These are phyloP conservation scores for Chromoteleia sp. DNA, from an alignment of 2,888 invertebrate genomes.

Conservation along the genomic window DNA sequence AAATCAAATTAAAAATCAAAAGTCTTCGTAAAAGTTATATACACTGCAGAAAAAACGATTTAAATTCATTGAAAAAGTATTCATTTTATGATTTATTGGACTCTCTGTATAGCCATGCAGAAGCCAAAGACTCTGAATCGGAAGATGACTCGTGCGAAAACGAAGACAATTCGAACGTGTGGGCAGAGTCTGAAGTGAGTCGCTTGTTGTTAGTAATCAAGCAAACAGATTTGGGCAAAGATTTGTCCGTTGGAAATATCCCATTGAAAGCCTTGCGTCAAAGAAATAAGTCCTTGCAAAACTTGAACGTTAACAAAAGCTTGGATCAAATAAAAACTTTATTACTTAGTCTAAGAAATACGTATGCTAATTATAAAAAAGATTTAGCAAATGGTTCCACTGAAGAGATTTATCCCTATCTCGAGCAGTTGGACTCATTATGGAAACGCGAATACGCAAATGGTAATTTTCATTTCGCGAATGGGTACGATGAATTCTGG, in stretches of 20 bases:
- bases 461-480: constrained; percentile 55
- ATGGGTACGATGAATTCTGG: constrained; percentile 72
- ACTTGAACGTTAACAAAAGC: constrained; percentile 66
- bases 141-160: constrained; percentile 33
- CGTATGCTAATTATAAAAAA: constrained; percentile 71
- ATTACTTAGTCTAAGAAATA: constrained; percentile 69
- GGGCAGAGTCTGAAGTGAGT: constrained; percentile 72
- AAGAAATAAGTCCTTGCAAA: constrained; percentile 69
- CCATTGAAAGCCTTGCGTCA: constrained; percentile 69
- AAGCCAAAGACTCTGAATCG: constrained; percentile 38
- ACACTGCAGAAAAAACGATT: constrained; percentile 57
- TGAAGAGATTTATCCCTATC: constrained; percentile 64
- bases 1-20: constrained; percentile 73
- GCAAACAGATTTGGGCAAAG: constrained; percentile 68
- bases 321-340: constrained; percentile 72
- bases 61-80: constrained; percentile 62
- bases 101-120: constrained; percentile 62
- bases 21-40: constrained; percentile 72
- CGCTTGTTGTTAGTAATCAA: constrained; percentile 71
- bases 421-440: constrained; percentile 68
- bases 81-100: constrained; percentile 71
- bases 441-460: constrained; percentile 72
- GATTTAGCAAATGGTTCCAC: constrained; percentile 64
- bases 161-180: constrained; percentile 52
- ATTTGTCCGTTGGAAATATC: constrained; percentile 68